Evolutionary conservation across 1,140 invertebrate genomes (phyloP).

Genomic region (Trypoxylus dichotomus): DNA sequence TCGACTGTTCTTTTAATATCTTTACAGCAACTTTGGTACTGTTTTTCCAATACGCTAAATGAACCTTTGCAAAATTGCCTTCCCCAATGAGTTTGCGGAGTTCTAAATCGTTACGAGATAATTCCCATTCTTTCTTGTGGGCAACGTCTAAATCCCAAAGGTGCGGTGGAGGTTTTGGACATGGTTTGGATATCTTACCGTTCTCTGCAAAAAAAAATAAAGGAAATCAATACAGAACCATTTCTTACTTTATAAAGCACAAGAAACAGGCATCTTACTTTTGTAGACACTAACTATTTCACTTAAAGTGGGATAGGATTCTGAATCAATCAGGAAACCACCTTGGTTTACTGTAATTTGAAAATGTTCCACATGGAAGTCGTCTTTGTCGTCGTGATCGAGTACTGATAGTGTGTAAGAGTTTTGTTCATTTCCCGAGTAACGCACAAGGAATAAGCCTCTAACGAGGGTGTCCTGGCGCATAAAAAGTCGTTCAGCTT

Average conservation of each 20-base stretch:
- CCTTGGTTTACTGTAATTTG: not conserved
- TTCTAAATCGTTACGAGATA: not conserved
- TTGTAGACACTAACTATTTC: not conserved
- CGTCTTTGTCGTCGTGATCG: not conserved
- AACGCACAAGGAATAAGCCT: not conserved
- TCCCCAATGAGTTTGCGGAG: not conserved
- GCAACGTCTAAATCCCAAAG: not conserved
- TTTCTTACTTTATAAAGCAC: not conserved
- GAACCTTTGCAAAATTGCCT: not conserved
- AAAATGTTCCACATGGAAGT: not conserved
- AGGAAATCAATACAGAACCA: not conserved
- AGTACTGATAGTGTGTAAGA: not conserved
- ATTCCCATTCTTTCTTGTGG: slow-evolving; percentile 3
- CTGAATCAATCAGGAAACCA: not conserved
- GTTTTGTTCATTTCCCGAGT: not conserved
- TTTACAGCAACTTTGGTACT: slow-evolving; percentile 8
- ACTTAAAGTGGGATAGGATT: not conserved
- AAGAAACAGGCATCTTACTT: not conserved
- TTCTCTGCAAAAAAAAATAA: not conserved
- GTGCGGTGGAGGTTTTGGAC: not conserved
- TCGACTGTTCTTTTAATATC: not conserved
- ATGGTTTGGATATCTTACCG: not conserved
- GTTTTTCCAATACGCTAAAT: not conserved
- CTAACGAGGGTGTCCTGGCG: not conserved
- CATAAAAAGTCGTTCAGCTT: not conserved